phyloP scores from a whole-genome alignment of 2,113 vertebrate species.

The Pungitius pungitius region DNA sequence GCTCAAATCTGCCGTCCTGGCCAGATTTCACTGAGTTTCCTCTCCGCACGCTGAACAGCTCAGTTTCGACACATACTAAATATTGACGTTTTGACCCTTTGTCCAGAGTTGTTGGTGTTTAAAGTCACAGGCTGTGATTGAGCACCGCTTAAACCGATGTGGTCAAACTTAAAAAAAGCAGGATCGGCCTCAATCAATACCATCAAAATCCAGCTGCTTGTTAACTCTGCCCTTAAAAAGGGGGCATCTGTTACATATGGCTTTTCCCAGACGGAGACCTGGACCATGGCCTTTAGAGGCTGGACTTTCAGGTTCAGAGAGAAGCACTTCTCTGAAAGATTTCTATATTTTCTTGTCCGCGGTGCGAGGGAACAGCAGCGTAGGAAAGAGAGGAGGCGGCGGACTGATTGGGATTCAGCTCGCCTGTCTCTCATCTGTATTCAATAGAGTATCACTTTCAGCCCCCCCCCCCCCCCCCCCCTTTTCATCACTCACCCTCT shows the following conservation, averaged over 20 bases:
- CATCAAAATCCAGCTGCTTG: conserved; percentile 22
- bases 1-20: conserved; percentile 42
- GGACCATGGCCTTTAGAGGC: conserved; percentile 46
- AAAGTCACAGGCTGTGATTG: background rate
- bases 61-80: conserved; percentile 3
- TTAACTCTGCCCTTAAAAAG: background rate
- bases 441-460: conserved; percentile 58
- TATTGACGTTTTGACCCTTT: background rate
- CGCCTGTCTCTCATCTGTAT: conserved; percentile 70
- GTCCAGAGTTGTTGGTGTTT: background rate
- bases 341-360: background rate
- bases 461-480: conserved; percentile 35
- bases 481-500: conserved; percentile 65
- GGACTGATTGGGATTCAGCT: conserved; percentile 65
- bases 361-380: conserved; percentile 43
- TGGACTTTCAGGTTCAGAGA: conserved; percentile 52
- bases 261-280: conserved; percentile 17
- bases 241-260: background rate
- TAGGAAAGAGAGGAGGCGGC: conserved; percentile 24
- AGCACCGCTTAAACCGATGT: conserved; percentile 20
- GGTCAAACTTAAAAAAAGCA: conserved; percentile 32
- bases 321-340: conserved; percentile 51
- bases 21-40: conserved; percentile 26
- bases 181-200: background rate
- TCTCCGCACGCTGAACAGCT: conserved; percentile 13